A percentile compares a stretch with the other conserved stretches of the same genome.
These are phyloP conservation scores for Drosophila micromelanica DNA, from an alignment of 1,140 invertebrate species.

Conservation along the genomic window DNA sequence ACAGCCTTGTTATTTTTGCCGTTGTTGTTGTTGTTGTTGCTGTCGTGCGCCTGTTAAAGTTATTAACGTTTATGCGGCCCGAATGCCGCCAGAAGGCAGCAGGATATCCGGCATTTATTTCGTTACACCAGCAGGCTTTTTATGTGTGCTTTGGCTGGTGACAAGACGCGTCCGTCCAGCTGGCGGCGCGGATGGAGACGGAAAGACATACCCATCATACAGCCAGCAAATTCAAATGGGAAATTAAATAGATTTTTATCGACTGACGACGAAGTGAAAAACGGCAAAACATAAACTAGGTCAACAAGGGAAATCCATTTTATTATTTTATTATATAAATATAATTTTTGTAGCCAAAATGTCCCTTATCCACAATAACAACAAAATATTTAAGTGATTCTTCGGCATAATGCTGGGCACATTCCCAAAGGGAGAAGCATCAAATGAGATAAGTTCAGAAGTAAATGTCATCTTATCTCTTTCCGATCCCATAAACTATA, in stretches of 20 bases:
- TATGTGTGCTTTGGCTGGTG: constrained; percentile 45
- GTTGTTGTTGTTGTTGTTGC: constrained; percentile 13
- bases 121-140: constrained; percentile 38
- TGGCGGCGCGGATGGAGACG: not conserved
- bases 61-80: constrained; percentile 38
- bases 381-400: not conserved
- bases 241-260: constrained; percentile 80
- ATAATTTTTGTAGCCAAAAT: constrained; percentile 18
- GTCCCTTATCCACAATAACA: not conserved
- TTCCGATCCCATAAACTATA: too few relatives aligned
- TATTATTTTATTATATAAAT: constrained; percentile 75
- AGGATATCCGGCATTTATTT: constrained; percentile 77
- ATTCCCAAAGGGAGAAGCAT: too few relatives aligned
- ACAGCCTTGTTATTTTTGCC: constrained; percentile 14
- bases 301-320: constrained; percentile 74
- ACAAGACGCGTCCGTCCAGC: constrained; percentile 51
- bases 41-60: constrained; percentile 49
- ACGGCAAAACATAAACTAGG: constrained; percentile 49
- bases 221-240: constrained; percentile 73
- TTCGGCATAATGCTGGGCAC: too few relatives aligned
- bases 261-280: constrained; percentile 19
- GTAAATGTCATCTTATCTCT: too few relatives aligned
- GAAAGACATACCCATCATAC: constrained; percentile 33
- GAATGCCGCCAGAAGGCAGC: constrained; percentile 16
- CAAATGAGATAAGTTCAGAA: too few relatives aligned